Evolutionary conservation across 2,797 vertebrate genomes (phyloP).

Genomic region (Orestias chungarensis): DNA sequence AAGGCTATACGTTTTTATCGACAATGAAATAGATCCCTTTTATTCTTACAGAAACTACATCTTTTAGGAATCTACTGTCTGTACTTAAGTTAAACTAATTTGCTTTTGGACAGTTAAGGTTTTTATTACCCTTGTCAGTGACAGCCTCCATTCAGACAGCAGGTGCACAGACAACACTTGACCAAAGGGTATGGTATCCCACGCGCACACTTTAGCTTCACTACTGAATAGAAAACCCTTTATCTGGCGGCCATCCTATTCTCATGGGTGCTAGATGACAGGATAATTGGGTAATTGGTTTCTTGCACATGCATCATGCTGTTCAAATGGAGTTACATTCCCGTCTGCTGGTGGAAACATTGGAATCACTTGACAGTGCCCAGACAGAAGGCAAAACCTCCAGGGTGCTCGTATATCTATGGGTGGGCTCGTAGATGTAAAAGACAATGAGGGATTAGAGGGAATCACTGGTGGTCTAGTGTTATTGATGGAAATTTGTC

Average conservation of each 20-base stretch:
- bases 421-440: slow-evolving; percentile 42
- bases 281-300: slow-evolving; percentile 82
- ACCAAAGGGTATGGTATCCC: slow-evolving; percentile 55
- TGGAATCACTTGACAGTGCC: slow-evolving; percentile 68
- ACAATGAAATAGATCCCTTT: neutral
- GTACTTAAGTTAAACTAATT: neutral
- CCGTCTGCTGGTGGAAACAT: slow-evolving; percentile 70
- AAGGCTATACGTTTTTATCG: neutral
- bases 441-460: slow-evolving; percentile 31
- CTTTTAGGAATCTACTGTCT: neutral
- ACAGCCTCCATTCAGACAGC: slow-evolving; percentile 56
- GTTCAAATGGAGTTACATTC: slow-evolving; percentile 78
- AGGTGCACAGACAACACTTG: slow-evolving; percentile 60
- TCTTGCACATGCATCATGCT: slow-evolving; percentile 79
- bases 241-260: slow-evolving; percentile 66
- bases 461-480: slow-evolving; percentile 63
- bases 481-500: slow-evolving; percentile 42
- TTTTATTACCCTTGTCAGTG: slow-evolving; percentile 21
- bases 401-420: slow-evolving; percentile 53
- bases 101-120: slow-evolving; percentile 7
- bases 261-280: slow-evolving; percentile 79
- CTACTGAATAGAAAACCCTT: slow-evolving; percentile 69
- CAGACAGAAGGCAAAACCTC: slow-evolving; percentile 69
- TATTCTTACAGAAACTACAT: neutral
- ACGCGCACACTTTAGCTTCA: slow-evolving; percentile 48